Base-by-base conservation (phyloP, 2,113 vertebrate genomes). In the Sisor rabdophorus region DNA sequence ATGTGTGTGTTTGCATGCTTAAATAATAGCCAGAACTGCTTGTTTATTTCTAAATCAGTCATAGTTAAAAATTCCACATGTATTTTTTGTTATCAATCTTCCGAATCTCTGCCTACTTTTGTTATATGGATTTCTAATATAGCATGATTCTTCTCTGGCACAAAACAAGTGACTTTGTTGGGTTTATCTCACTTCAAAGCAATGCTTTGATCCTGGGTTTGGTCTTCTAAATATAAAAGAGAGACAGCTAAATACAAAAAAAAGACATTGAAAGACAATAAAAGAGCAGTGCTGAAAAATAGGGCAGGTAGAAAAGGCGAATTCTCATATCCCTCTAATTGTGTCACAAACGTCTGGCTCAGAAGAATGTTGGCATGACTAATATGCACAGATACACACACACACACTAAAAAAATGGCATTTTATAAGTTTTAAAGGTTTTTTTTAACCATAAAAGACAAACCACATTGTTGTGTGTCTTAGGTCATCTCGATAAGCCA, bases 171-270 rank as follows among this genome's bases (percentile, higher is more conserved):
- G 69, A 77, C 65, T 44, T 53, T n/a, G 52, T n/a, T 17, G 15
- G 13, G 8, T 64, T 52, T 47, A 82, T 69, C 76, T 63, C 48
- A 82, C 76, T 63, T 84, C 69, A 82, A 82, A 80, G 79, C 36
- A n/a, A 16, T 19, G 36, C 15, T n/a, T 73, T 32, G 58, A 44
- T 67, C 59, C 17, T 26, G 32, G 20, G 28, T 28, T 15, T 32
- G 28, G 44, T 32, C 12, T 20, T 69, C 7, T 47, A 30, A 55
- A 69, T 9, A 59, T 40, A 16, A 11, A 53, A 68, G 54, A 48
- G 16, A 28, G 60, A 54, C 12, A 10, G 6, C 30, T 55, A 24
- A 68, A 70, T 8, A n/a, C 0, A 1, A 48, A 26, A 24, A 15
- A 19, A 11, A 32, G 26, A 12, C 32, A 3, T 36, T 11, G 15